Evolutionary conservation across 2,113 vertebrate genomes (phyloP), one percentile per base, ranked within the genome.

Genomic region (Otus sunia): DNA sequence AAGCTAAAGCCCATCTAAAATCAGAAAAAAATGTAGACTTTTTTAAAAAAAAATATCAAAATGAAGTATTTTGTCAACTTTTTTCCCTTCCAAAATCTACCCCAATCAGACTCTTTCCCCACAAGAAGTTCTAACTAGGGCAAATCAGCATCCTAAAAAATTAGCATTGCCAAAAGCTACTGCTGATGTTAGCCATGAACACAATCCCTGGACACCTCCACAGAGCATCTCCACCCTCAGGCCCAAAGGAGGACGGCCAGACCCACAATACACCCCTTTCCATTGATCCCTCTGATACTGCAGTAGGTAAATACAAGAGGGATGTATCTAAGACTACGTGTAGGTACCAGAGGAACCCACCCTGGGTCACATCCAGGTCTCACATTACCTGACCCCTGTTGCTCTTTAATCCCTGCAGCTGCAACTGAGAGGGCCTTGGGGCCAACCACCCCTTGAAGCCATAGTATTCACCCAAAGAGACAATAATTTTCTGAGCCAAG

Each of bases 251-350:
- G 34, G 25, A 30, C 3, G 36, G 12, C 27, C 18, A 27, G 43
- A 43, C 10, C 50, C 69, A 9, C 34, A 34, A 1, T 1, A 5
- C 29, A n/a, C 45, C 34, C 50, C 4, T 50, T 34, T 52, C 10
- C 11, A 7, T 23, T 10, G 43, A 18, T 30, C 5, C 37, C 52
- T 34, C 20, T 30, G 13, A 34, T 6, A 7, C 1, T 29, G 74
- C 5, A 7, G 27, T 32, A 45, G 23, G 27, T 34, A 59, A 64
- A 37, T 20, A 29, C 36, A 36, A 0, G 0, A 29, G 37, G 37
- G 23, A 39, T 25, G 17, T 5, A 26, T 11, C 27, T 26, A 73
- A 39, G 34, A n/a, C 23, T 11, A 19, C 1, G 0, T 9, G 36
- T 11, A 20, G 25, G 26, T 15, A 59, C 20, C 45, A 39, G 34